Base-by-base conservation (phyloP, 2,113 vertebrate genomes). In the Muntiacus reevesi region DNA sequence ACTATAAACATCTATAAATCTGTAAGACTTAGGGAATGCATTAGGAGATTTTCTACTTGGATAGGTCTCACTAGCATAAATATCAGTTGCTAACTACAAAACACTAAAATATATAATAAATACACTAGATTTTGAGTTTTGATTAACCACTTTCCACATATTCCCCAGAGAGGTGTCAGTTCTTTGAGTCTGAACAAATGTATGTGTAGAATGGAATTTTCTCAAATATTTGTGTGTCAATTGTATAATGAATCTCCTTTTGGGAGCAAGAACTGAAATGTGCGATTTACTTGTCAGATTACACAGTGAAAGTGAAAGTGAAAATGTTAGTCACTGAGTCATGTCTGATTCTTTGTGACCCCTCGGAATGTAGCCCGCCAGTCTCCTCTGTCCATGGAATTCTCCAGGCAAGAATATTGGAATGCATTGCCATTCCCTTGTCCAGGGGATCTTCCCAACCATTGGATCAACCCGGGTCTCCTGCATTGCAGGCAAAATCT, bases 41-140 rank as follows among this genome's bases (percentile, higher is more conserved):
- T 52, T 60, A 55, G 27, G n/a, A 60, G 2, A 88, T 57, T 67
- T 87, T 84, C 3, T 25, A 33, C 84, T 92, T 82, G 27, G 1
- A 11, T 82, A 67, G 3, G 3, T 74, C 71, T 95, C 21, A 60
- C 21, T 87, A 81, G 40, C 87, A 13, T 86, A 74, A 94, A 64
- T 87, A 86, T 60, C 79, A 92, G 8, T 52, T 92, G n/a, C 57
- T 87, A 40, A 52, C 33, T 74, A 94, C 27, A 71, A 78, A 92
- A 55, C 2, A 40, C 83, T 60, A 87, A 86, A 79, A 88, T 83
- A 50, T 86, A 62, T 52, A 36, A n/a, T 71, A 91, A 6, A 27
- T 78, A 91, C 21, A 89, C 45, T 59, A 45, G 7, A 74, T 71
- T 19, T 89, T 82, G 7, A 84, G 4, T 10, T 91, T 47, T 92